Percentiles rank a stretch among this genome's conserved stretches.
Evolutionary conservation across 2,797 vertebrate genomes (phyloP).

Genomic region (Champsocephalus gunnari): DNA sequence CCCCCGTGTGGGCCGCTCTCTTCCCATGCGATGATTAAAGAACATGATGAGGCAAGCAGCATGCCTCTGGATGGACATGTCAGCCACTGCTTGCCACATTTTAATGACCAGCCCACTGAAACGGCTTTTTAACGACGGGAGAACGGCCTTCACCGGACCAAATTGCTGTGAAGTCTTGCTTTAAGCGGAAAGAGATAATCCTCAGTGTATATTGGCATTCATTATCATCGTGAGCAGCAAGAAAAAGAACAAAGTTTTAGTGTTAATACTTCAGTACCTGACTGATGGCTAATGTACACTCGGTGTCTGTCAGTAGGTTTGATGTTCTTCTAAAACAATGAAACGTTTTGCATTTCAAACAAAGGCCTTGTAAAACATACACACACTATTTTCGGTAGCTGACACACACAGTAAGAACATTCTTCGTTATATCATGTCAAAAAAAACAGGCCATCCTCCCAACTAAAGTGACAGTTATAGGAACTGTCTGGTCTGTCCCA

Average conservation of each 20-base stretch:
- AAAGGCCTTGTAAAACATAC: slow-evolving; percentile 2
- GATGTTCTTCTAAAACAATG: slow-evolving; percentile 18
- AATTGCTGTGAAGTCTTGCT: slow-evolving; percentile 52
- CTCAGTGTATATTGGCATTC: slow-evolving; percentile 23
- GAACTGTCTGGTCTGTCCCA: slow-evolving; percentile 49
- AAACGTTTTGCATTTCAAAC: slow-evolving; percentile 30
- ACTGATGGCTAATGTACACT: slow-evolving; percentile 13
- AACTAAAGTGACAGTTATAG: slow-evolving; percentile 65
- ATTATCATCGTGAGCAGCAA: slow-evolving; percentile 20
- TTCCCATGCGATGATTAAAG: slow-evolving; percentile 78
- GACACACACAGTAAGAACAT: slow-evolving; percentile 23
- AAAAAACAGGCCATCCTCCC: slow-evolving; percentile 16
- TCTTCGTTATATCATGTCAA: slow-evolving; percentile 27
- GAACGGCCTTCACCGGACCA: slow-evolving; percentile 55
- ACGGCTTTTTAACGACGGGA: slow-evolving; percentile 69
- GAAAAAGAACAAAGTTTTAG: background rate
- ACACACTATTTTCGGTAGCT: slow-evolving; percentile 27
- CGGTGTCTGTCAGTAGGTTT: slow-evolving; percentile 18
- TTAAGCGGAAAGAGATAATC: slow-evolving; percentile 29
- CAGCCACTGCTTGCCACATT: slow-evolving; percentile 64
- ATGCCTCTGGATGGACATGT: slow-evolving; percentile 69
- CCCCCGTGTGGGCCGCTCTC: slow-evolving; percentile 65
- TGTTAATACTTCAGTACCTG: slow-evolving; percentile 11
- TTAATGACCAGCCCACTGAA: slow-evolving; percentile 78
- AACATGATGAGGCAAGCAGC: slow-evolving; percentile 69